Conservation (phyloP, 2,797 vertebrate genomes). For the Hipposideros larvatus region DNA sequence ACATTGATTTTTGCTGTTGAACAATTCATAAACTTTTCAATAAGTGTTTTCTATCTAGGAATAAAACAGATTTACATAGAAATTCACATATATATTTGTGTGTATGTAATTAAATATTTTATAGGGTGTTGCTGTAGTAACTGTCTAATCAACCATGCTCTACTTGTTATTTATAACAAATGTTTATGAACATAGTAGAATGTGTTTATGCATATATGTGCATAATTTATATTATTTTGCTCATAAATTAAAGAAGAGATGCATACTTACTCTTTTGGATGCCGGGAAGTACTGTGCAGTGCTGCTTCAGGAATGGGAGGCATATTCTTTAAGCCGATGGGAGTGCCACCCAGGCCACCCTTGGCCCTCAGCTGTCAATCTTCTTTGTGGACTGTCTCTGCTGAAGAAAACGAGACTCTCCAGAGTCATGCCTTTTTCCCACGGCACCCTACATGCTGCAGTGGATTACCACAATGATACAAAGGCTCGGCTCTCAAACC, state of each 20-base stretch:
- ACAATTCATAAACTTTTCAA: background rate
- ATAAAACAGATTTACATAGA: background rate
- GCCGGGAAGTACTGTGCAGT: background rate
- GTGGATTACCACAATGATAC: too few relatives aligned
- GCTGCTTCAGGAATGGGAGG: background rate
- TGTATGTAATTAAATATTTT: conserved; percentile 20
- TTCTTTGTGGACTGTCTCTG: background rate
- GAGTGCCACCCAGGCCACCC: too few relatives aligned
- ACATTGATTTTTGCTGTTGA: background rate
- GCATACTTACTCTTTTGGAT: conserved; percentile 27
- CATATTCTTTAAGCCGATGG: background rate
- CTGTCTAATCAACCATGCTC: background rate
- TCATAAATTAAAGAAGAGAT: conserved; percentile 60
- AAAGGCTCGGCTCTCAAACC: background rate
- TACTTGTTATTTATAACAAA: conserved; percentile 49
- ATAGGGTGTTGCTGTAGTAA: background rate
- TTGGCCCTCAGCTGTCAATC: background rate
- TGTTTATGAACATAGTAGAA: background rate
- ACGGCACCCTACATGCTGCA: fast-evolving
- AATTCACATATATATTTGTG: background rate
- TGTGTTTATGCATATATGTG: background rate
- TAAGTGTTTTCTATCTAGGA: background rate
- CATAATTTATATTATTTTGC: conserved; percentile 43
- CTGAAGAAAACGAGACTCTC: background rate
- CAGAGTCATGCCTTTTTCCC: background rate